Conservation (phyloP, 2,113 vertebrate genomes). For the Panthera leo region DNA sequence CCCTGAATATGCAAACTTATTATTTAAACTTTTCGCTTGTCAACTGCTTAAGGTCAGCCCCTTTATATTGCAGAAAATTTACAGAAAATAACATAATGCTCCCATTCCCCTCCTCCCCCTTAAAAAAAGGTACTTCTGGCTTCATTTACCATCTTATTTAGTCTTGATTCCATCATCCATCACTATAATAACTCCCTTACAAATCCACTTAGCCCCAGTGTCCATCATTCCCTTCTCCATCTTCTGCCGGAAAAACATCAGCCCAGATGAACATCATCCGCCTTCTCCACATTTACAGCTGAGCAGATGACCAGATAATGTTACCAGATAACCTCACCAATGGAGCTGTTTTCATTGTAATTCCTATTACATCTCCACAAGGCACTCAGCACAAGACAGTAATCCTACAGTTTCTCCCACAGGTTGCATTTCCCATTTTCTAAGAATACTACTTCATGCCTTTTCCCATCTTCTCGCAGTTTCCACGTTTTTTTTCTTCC, state of each 20-base stretch:
- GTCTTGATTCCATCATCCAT: slow-evolving; percentile 23
- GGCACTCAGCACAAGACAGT: not conserved
- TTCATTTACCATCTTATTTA: slow-evolving; percentile 12
- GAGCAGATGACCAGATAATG: not conserved
- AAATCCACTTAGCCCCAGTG: not conserved
- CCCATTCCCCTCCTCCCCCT: not conserved
- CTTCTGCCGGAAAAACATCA: slow-evolving; percentile 17
- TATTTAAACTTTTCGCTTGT: slow-evolving; percentile 21
- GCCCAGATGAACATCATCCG: not conserved
- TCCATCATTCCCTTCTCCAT: not conserved
- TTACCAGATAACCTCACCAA: not conserved
- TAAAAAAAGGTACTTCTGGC: not conserved
- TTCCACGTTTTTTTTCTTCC: not conserved
- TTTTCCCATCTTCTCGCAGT: not conserved
- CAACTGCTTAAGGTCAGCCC: not conserved
- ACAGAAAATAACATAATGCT: not conserved
- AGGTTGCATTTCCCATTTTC: not conserved
- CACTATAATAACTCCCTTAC: slow-evolving; percentile 37
- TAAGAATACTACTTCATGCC: not conserved
- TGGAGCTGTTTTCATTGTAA: not conserved
- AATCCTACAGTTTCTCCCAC: not conserved
- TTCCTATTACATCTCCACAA: not conserved
- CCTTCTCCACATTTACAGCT: not conserved
- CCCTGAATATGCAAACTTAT: not conserved
- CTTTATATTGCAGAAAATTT: not conserved